Evolutionary conservation across 2,797 vertebrate species (phyloP).

Genomic region (Erpetoichthys calabaricus): DNA sequence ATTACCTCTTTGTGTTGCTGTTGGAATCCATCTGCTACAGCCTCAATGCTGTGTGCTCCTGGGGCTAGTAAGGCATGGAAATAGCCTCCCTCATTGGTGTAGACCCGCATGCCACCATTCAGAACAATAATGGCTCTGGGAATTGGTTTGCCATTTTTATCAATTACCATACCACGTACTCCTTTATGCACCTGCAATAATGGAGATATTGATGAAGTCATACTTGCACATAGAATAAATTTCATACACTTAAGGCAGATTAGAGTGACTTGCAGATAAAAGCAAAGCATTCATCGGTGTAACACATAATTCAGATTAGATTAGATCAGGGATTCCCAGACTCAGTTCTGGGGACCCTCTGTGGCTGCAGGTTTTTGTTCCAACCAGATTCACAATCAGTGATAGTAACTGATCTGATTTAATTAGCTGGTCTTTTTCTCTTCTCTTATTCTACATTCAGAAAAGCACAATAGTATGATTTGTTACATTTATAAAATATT

Average conservation of each 20-base stretch:
- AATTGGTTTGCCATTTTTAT: conserved; percentile 77
- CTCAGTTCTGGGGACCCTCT: too few species aligned
- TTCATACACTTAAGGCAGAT: not conserved
- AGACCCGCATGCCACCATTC: conserved; percentile 66
- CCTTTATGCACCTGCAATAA: conserved; percentile 80
- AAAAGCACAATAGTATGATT: too few species aligned
- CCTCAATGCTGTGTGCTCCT: conserved; percentile 76
- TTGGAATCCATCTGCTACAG: conserved; percentile 79
- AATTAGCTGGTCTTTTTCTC: too few species aligned
- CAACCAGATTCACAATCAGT: too few species aligned
- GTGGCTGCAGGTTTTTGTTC: too few species aligned
- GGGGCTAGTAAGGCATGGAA: conserved; percentile 82
- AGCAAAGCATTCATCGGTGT: too few species aligned
- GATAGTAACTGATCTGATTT: too few species aligned
- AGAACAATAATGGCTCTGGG: conserved; percentile 72
- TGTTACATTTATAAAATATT: too few species aligned
- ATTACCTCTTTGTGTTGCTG: conserved; percentile 72
- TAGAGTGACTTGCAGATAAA: too few species aligned
- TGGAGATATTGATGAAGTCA: not conserved
- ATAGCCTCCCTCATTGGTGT: conserved; percentile 68
- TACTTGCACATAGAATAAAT: not conserved
- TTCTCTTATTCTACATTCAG: too few species aligned
- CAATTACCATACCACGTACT: conserved; percentile 76
- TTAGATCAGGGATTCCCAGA: too few species aligned
- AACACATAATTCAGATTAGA: too few species aligned